Evolutionary conservation across 2,113 vertebrate genomes (phyloP).

Genomic region (Semnornis frantzii): DNA sequence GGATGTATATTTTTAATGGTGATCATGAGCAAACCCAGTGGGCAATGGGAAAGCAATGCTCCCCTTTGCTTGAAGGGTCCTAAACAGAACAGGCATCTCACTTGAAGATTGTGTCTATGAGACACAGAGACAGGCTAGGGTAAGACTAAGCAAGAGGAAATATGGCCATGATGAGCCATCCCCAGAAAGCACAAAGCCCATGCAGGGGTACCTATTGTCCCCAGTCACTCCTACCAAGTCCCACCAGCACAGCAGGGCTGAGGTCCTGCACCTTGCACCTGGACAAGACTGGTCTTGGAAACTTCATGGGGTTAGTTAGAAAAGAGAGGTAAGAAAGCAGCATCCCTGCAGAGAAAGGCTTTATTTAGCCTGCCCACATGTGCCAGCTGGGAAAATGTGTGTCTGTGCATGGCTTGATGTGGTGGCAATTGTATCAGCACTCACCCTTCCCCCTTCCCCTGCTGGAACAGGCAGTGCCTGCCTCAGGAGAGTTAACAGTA

Average conservation of each 20-base stretch:
- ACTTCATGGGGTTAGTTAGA: neutral
- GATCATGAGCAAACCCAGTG: neutral
- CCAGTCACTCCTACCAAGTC: neutral
- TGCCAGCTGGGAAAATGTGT: neutral
- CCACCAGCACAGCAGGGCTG: neutral
- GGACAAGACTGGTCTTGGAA: neutral
- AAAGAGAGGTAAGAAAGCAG: neutral
- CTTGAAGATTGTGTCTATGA: neutral
- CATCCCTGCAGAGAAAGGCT: neutral
- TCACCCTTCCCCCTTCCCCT: neutral
- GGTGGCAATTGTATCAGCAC: neutral
- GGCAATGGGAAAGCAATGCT: neutral
- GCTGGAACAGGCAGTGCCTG: neutral
- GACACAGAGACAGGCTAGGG: neutral
- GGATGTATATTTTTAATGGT: neutral
- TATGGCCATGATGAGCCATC: neutral
- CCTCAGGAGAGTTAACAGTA: slow-evolving; percentile 1
- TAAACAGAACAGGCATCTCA: neutral
- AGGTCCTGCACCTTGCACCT: neutral
- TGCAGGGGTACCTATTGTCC: neutral
- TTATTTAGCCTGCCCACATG: neutral
- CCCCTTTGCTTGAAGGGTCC: neutral
- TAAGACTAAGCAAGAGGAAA: neutral
- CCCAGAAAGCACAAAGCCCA: neutral
- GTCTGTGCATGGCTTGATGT: neutral